Evolutionary conservation across 2,888 invertebrate species (phyloP), one percentile per base, ranked within the genome.

Genomic region (Iselma pallidipennis): DNA sequence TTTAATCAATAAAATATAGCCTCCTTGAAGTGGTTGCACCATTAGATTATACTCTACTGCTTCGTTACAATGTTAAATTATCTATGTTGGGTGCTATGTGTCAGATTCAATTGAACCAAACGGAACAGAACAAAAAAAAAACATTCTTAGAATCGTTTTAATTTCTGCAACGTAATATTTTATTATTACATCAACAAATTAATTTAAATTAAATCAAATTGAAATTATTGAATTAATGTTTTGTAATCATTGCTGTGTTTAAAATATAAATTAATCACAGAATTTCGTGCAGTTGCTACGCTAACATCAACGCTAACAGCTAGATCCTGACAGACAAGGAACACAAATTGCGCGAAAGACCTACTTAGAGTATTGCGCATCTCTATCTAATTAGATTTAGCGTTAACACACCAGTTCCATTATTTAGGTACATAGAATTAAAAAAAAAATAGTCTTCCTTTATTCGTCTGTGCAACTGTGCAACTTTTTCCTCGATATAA

Each of bases 401-500:
- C n/a, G n/a, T n/a, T n/a, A n/a, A n/a, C n/a, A n/a, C n/a, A n/a
- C 23, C 69, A 68, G 69, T 70, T 74, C 72, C 69, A 71, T 73
- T 74, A 75, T 75, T 74, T 74, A 74, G 74, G 75, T 75, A n/a
- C n/a, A n/a, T n/a, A n/a, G n/a, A n/a, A n/a, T n/a, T n/a, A n/a
- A n/a, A n/a, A n/a, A n/a, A n/a, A n/a, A 29, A 29, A 29, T 29
- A 29, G 1, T 12, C 12, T 14, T 33, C 4, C 5, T 14, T 14
- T 14, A 33, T 14, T 2, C 14, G 33, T 33, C 4, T 33, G 74
- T 67, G 74, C 72, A 67, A 54, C 70, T 66, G 73, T n/a, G n/a
- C 33, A 74, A 74, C 74, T 71, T 74, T 74, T 74, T 75, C 67
- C 74, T 59, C 68, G 70, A 73, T 74, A 69, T 74, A 71, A 73